Conservation (phyloP, 2,888 invertebrate species). For the Alitta virens region DNA sequence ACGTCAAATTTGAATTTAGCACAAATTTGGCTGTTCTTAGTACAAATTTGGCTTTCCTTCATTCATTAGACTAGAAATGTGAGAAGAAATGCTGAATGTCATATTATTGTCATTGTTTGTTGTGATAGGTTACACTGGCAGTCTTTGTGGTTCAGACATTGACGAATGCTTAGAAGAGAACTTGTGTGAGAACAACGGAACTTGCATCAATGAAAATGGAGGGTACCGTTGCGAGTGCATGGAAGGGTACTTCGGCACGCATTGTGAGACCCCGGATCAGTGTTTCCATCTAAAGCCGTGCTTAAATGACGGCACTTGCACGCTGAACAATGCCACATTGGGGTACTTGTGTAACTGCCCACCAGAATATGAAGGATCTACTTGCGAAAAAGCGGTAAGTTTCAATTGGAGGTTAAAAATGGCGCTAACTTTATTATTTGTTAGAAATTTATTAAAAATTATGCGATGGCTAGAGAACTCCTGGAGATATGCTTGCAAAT, state of each 20-base stretch:
- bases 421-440: not conserved
- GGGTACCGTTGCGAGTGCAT: not conserved
- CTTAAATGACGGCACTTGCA: slow-evolving; percentile 52
- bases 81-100: not conserved
- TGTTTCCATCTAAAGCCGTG: slow-evolving; percentile 23
- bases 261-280: slow-evolving; percentile 22
- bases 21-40: too few species aligned
- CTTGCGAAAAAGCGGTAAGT: slow-evolving; percentile 12
- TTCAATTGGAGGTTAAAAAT: not conserved
- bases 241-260: slow-evolving; percentile 13
- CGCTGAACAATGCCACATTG: not conserved
- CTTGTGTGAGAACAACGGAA: slow-evolving; percentile 58
- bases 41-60: too few species aligned
- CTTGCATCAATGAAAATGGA: slow-evolving; percentile 35
- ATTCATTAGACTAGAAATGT: not conserved
- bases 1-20: too few species aligned
- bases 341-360: slow-evolving; percentile 6
- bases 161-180: slow-evolving; percentile 8
- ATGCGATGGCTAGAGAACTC: too few species aligned
- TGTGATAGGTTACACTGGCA: slow-evolving; percentile 4
- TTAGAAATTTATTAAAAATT: too few species aligned
- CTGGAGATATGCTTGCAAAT: too few species aligned
- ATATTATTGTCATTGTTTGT: too few species aligned
- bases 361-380: not conserved
- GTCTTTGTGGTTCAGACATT: slow-evolving; percentile 3